Percentiles rank a stretch among this genome's conserved stretches.
These are phyloP conservation scores for Hirtodrosophila trivittata DNA, from an alignment of 2,888 invertebrate genomes.

Conservation along the genomic window DNA sequence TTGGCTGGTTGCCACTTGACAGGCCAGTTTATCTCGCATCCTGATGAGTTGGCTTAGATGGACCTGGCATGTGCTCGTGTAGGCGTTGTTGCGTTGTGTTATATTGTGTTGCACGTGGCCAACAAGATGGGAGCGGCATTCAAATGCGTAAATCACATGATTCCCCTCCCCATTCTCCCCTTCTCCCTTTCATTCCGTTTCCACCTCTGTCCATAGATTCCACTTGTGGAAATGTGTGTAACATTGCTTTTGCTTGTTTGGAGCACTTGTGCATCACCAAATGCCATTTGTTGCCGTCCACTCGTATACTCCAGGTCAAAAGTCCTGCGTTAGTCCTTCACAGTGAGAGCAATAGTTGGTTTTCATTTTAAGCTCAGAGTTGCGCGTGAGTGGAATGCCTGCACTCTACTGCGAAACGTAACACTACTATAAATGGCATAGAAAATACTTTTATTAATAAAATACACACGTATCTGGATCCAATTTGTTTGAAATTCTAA, in stretches of 20 bases:
- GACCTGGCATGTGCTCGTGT: conserved; percentile 26
- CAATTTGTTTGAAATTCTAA: no score
- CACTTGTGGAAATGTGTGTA: conserved; percentile 9
- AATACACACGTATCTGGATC: no score
- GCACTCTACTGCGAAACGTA: no score
- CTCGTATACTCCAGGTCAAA: neutral
- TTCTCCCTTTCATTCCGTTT: neutral
- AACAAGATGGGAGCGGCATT: conserved; percentile 48
- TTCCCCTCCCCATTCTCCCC: conserved; percentile 22
- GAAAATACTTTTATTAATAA: no score
- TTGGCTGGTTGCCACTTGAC: conserved; percentile 19
- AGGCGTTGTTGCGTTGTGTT: conserved; percentile 25
- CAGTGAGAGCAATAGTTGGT: no score
- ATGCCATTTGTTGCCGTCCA: conserved; percentile 3
- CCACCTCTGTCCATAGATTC: neutral
- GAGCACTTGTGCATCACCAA: conserved; percentile 30
- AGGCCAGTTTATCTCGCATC: conserved; percentile 41
- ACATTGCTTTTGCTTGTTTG: conserved; percentile 34
- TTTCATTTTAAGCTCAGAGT: neutral
- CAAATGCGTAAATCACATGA: conserved; percentile 48
- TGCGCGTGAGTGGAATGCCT: no score
- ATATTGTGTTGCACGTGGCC: conserved; percentile 19
- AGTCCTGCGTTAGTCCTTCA: neutral
- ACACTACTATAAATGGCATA: no score
- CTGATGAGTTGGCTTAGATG: conserved; percentile 42